These are phyloP conservation scores for Germaria angustata DNA, from an alignment of 2,888 invertebrate genomes.

Conservation along the genomic window DNA sequence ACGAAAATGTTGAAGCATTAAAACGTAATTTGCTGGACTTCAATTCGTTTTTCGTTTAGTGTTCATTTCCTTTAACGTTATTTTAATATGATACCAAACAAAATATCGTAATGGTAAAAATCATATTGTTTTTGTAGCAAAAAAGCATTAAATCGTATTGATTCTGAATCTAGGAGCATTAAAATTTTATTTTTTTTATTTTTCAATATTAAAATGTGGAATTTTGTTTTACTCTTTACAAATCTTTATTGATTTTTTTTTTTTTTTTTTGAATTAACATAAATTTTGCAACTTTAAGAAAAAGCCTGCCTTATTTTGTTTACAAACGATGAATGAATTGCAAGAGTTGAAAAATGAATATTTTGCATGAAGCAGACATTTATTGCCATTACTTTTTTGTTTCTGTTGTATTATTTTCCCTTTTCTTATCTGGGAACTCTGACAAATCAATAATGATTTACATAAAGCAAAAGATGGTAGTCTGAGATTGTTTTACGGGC, in stretches of 20 bases:
- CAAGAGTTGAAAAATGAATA: background rate
- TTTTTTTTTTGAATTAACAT: background rate
- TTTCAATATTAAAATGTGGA: too few relatives aligned
- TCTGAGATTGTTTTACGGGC: slow-evolving; percentile 22
- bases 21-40: too few relatives aligned
- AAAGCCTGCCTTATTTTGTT: background rate
- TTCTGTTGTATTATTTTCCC: background rate
- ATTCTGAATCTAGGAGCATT: too few relatives aligned
- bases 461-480: slow-evolving; percentile 30
- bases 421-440: background rate
- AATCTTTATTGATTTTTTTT: slow-evolving; percentile 6
- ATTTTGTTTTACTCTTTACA: background rate
- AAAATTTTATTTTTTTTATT: too few relatives aligned
- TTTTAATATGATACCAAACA: too few relatives aligned
- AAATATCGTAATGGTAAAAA: too few relatives aligned
- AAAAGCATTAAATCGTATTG: background rate
- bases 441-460: slow-evolving; percentile 58
- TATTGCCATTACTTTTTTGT: slow-evolving; percentile 23
- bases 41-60: too few relatives aligned
- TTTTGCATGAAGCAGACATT: slow-evolving; percentile 42
- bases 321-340: background rate
- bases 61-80: background rate
- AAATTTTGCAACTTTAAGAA: slow-evolving; percentile 5
- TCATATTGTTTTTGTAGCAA: background rate
- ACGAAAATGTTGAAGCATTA: too few relatives aligned